Percentiles rank a stretch among this genome's conserved stretches.
Conservation (phyloP, 1,140 invertebrate genomes). For the Drosophila elegans region DNA sequence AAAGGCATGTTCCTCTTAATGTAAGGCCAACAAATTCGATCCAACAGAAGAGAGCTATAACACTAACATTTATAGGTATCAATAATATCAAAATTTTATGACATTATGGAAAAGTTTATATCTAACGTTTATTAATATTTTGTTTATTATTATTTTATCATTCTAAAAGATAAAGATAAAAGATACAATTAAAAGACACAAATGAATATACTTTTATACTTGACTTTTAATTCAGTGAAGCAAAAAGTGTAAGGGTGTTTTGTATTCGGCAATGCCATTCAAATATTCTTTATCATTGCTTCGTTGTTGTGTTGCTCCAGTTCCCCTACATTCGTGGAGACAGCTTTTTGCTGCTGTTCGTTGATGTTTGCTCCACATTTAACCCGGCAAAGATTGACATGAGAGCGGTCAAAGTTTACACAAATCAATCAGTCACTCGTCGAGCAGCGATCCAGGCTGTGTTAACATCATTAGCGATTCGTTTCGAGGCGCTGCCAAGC, state of each 20-base stretch:
- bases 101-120: no score
- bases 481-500: conserved; percentile 39
- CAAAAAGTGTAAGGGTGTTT: not conserved
- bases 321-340: conserved; percentile 17
- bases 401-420: conserved; percentile 72
- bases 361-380: conserved; percentile 51
- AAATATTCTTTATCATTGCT: conserved; percentile 11
- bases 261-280: not conserved
- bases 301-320: conserved; percentile 34
- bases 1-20: not conserved
- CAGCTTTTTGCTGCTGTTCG: conserved; percentile 29
- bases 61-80: no score
- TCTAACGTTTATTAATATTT: no score
- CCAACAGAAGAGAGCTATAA: no score
- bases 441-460: conserved; percentile 12
- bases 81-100: no score
- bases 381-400: conserved; percentile 38
- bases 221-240: not conserved
- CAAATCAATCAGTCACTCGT: conserved; percentile 69
- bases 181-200: no score
- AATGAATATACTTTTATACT: no score
- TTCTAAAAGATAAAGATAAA: no score
- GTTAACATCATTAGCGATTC: conserved; percentile 62
- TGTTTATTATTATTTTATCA: no score
- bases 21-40: not conserved